Base-by-base conservation (phyloP, 2,113 vertebrate genomes). In the Halcyon senegalensis region DNA sequence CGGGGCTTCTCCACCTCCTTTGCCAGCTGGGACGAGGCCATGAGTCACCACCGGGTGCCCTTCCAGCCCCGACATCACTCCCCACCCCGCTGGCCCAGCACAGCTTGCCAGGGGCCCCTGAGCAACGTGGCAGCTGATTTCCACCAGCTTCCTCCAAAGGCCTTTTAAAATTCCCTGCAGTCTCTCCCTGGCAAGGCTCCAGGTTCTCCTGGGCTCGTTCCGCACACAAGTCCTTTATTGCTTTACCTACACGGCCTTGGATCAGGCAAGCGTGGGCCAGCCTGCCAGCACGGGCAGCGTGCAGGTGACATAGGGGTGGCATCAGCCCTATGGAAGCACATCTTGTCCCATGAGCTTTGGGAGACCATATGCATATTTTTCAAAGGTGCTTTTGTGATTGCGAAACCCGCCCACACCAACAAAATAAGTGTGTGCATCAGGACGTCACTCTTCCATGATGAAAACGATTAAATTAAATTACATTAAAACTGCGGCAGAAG, bases 331-430 rank as follows among this genome's bases (percentile, higher is more conserved):
- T 0, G 2, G 24, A 85, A 35, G 24, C 59, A 79, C 35, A 31
- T 69, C 58, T 64, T 90, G 50, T 69, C n/a, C 77, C 77, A 48
- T 58, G 73, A 74, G 50, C 76, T 58, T 15, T 43, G 14, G 20
- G 24, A 84, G 64, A 41, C 28, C 46, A 78, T 33, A 27, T 2
- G 3, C 1, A 2, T n/a, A 13, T 58, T 80, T 93, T 68, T 16
- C 2, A 0, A 87, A 80, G 44, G 35, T 0, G 0, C 37, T 74
- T 67, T 20, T 46, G 20, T 0, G 0, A 39, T 69, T 88, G 75
- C 0, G 0, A 96, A 90, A 90, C 55, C 41, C 3, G 3, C 88
- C 59, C 41, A 56, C 64, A 37, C 18, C 43, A 55, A 43, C 4
- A 20, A 80, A 94, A 94, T 0, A 0, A 78, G 37, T 4, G 2